phyloP scores from a whole-genome alignment of 2,888 invertebrate species.

The Lycaena phlaeas region DNA sequence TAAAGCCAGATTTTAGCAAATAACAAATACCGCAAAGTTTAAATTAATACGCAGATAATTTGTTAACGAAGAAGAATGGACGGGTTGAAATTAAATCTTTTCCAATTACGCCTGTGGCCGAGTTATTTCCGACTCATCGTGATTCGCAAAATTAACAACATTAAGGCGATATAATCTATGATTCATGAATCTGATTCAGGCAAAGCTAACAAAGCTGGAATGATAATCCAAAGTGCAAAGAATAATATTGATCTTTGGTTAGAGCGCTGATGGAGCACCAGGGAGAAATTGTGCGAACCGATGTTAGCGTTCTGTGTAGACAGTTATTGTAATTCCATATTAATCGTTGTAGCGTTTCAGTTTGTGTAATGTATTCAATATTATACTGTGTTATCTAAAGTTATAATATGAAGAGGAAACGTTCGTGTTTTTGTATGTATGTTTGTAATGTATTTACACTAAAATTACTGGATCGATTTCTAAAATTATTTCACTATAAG shows the following conservation, averaged over 20 bases:
- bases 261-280: conserved; percentile 10
- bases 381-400: no score
- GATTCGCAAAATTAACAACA: conserved; percentile 20
- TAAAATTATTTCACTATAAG: no score
- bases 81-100: background rate
- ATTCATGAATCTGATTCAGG: conserved; percentile 20
- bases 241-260: conserved; percentile 19
- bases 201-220: conserved; percentile 14
- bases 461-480: no score
- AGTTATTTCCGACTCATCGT: conserved; percentile 14
- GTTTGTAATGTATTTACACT: no score
- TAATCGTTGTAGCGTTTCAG: no score
- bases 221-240: conserved; percentile 18
- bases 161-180: conserved; percentile 17
- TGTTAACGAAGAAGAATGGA: background rate
- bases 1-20: no score
- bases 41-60: background rate
- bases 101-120: background rate
- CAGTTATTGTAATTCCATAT: no score
- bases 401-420: no score
- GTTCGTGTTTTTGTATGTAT: no score
- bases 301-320: conserved; percentile 1
- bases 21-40: background rate
- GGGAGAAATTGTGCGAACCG: conserved; percentile 1
- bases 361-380: no score